phyloP scores from a whole-genome alignment of 2,888 invertebrate species.

The Tachina fera region DNA sequence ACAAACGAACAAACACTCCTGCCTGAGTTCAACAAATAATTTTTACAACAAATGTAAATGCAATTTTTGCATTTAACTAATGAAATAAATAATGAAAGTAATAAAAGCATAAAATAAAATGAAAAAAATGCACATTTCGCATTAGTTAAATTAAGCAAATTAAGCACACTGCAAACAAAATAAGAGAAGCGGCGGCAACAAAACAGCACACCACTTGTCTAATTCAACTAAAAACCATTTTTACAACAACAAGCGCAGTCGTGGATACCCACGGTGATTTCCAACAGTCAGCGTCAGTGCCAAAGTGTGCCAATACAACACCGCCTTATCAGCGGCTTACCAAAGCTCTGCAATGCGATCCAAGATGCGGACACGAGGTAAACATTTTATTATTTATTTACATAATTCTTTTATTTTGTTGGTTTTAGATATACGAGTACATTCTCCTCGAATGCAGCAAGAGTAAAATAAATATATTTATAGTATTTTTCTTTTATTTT shows the following conservation, averaged over 20 bases:
- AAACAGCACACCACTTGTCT: constrained; percentile 24
- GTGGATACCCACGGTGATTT: constrained; percentile 83
- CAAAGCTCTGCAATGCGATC: constrained; percentile 84
- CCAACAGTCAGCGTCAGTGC: constrained; percentile 76
- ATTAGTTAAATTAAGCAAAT: not conserved
- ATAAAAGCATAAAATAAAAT: constrained; percentile 15
- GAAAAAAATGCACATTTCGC: not conserved
- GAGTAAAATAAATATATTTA: not conserved
- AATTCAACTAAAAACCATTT: constrained; percentile 31
- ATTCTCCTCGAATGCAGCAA: constrained; percentile 8
- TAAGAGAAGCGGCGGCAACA: not conserved
- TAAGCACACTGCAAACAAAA: constrained; percentile 10
- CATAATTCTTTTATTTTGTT: constrained; percentile 36
- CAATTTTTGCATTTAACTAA: constrained; percentile 4
- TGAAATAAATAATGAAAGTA: too few relatives aligned
- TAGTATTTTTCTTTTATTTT: too few relatives aligned
- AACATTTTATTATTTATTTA: constrained; percentile 58
- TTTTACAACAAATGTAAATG: not conserved
- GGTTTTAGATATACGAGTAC: too few relatives aligned
- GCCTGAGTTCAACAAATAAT: constrained; percentile 26
- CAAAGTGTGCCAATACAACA: constrained; percentile 80
- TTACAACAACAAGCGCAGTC: constrained; percentile 80
- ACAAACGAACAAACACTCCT: constrained; percentile 21
- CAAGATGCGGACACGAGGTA: constrained; percentile 84
- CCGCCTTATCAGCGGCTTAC: constrained; percentile 84